These are phyloP conservation scores for Atrina japonica DNA, from an alignment of 2,888 invertebrate species.

Conservation along the genomic window DNA sequence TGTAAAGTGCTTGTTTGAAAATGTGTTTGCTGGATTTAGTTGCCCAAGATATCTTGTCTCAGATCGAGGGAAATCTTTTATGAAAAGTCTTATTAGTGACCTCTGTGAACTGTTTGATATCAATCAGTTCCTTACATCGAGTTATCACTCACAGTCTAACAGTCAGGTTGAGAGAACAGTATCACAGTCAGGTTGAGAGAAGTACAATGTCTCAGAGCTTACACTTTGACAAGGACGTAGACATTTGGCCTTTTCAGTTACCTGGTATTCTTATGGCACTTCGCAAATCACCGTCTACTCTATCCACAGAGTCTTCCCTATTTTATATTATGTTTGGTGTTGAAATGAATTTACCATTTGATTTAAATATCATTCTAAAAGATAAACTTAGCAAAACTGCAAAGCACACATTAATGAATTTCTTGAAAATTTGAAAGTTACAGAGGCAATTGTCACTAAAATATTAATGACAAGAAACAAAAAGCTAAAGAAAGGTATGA, in stretches of 20 bases:
- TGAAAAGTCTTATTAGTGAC: slow-evolving; percentile 43
- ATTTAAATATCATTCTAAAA: slow-evolving; percentile 1
- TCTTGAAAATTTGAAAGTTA: slow-evolving; percentile 14
- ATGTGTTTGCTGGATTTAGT: slow-evolving; percentile 41
- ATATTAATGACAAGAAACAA: background rate
- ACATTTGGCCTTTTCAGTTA: slow-evolving; percentile 36
- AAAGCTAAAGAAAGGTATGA: slow-evolving; percentile 13
- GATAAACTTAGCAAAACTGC: slow-evolving; percentile 15
- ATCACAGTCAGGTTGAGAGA: slow-evolving; percentile 34
- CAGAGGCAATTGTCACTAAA: slow-evolving; percentile 7
- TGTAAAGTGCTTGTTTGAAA: too few species aligned
- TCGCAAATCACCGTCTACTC: slow-evolving; percentile 5
- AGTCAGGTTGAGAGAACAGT: slow-evolving; percentile 42
- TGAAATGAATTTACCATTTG: slow-evolving; percentile 38
- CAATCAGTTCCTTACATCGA: slow-evolving; percentile 36
- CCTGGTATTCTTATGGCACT: slow-evolving; percentile 19
- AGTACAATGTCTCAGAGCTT: slow-evolving; percentile 37
- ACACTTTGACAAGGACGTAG: slow-evolving; percentile 43
- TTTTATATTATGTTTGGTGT: slow-evolving; percentile 2
- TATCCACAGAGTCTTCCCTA: slow-evolving; percentile 18
- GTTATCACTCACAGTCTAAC: slow-evolving; percentile 46
- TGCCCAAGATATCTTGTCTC: slow-evolving; percentile 20
- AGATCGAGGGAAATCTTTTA: too few species aligned
- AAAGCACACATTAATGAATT: slow-evolving; percentile 10
- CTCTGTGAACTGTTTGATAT: slow-evolving; percentile 45